phyloP scores from a whole-genome alignment of 1,140 invertebrate genomes.

The Anastrepha ludens region DNA sequence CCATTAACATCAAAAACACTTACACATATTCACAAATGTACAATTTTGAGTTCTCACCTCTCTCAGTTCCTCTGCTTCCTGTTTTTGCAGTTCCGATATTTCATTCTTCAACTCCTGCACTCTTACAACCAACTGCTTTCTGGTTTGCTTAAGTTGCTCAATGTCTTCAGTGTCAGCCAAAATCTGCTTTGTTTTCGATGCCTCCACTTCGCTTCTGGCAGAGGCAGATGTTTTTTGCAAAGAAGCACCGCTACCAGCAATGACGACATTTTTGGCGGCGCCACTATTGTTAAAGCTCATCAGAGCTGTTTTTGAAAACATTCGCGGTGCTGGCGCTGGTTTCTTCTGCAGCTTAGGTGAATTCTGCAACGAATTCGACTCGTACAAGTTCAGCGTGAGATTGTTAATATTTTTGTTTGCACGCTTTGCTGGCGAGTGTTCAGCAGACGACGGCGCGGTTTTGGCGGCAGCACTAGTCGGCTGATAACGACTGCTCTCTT shows the following conservation, averaged over 20 bases:
- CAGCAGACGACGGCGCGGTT: conserved; percentile 20
- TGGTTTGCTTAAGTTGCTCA: conserved; percentile 53
- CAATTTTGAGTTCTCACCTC: conserved; percentile 73
- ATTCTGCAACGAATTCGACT: conserved; percentile 56
- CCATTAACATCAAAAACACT: neutral
- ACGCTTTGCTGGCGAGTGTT: conserved; percentile 61
- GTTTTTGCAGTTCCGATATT: conserved; percentile 76
- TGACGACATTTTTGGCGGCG: neutral
- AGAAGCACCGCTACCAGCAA: too few species aligned
- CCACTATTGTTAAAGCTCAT: neutral
- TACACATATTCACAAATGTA: neutral
- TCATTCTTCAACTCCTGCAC: conserved; percentile 77
- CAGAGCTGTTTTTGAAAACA: neutral
- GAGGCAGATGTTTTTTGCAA: neutral
- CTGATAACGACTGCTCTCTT: conserved; percentile 58
- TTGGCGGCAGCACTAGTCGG: neutral
- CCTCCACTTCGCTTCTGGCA: neutral
- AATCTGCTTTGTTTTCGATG: neutral
- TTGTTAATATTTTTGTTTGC: conserved; percentile 71
- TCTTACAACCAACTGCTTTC: neutral
- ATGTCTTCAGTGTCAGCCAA: neutral
- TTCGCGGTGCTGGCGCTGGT: conserved; percentile 67
- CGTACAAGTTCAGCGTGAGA: conserved; percentile 67
- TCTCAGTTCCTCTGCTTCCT: conserved; percentile 79
- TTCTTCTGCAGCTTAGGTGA: conserved; percentile 66